A percentile compares a stretch with the other conserved stretches of the same genome.
phyloP scores from a whole-genome alignment of 1,140 invertebrate genomes.

The Drosophila busckii region DNA sequence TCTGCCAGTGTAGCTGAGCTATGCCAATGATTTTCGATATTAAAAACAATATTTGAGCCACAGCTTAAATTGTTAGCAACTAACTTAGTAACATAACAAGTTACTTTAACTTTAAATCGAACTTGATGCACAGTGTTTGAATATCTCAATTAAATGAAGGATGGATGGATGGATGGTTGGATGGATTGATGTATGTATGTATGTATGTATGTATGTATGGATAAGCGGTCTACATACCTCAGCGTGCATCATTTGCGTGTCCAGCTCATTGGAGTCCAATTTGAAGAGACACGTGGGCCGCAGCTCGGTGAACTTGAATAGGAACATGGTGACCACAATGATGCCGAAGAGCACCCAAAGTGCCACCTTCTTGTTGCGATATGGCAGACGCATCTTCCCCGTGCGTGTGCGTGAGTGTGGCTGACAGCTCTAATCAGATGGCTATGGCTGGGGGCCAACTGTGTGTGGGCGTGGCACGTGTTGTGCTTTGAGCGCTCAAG shows the following conservation, averaged over 20 bases:
- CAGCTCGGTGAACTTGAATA: constrained; percentile 77
- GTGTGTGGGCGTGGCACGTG: no score
- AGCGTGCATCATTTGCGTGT: constrained; percentile 65
- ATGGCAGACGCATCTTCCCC: constrained; percentile 68
- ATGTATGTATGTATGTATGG: neutral
- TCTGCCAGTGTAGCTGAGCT: no score
- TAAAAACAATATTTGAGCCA: no score
- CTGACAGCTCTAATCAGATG: constrained; percentile 40
- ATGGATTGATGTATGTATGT: neutral
- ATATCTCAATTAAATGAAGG: no score
- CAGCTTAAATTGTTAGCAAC: no score
- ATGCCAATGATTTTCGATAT: no score
- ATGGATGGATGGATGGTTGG: neutral
- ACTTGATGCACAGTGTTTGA: no score
- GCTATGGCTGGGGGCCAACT: constrained; percentile 3
- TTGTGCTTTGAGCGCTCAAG: neutral
- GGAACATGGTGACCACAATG: constrained; percentile 77
- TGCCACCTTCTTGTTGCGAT: constrained; percentile 73
- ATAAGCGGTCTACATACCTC: constrained; percentile 63
- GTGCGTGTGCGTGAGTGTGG: constrained; percentile 1
- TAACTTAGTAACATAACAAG: no score
- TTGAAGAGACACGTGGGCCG: constrained; percentile 76
- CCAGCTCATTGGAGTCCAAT: constrained; percentile 55
- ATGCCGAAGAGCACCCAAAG: constrained; percentile 74
- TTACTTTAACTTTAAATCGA: no score